phyloP scores from a whole-genome alignment of 2,888 invertebrate genomes.

The Limnephilus auricula region DNA sequence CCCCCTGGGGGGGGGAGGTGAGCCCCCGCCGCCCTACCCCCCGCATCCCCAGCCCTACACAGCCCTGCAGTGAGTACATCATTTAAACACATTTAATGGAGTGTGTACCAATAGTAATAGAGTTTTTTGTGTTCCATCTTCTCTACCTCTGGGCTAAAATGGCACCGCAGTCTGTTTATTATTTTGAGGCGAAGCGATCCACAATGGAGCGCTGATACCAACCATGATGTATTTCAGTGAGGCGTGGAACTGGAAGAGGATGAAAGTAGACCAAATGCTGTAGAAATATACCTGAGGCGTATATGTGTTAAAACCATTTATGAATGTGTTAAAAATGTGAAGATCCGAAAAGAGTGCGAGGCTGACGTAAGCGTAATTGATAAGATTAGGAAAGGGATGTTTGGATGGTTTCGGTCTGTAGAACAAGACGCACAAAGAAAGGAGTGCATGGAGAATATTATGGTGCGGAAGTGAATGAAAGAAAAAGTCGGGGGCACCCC shows the following conservation, averaged over 20 bases:
- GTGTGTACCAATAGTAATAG: background rate
- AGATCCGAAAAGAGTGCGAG: too few species aligned
- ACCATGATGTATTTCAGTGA: too few species aligned
- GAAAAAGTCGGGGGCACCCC: background rate
- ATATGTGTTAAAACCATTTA: background rate
- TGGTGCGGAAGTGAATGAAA: background rate
- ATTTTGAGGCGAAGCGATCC: too few species aligned
- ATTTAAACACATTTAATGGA: background rate
- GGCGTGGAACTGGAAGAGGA: too few species aligned
- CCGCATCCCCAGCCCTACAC: conserved; percentile 65
- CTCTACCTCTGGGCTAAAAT: background rate
- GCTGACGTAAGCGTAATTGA: background rate
- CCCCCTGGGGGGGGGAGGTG: conserved; percentile 78
- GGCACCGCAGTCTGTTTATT: too few species aligned
- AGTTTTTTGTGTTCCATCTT: background rate
- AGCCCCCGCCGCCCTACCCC: conserved; percentile 76
- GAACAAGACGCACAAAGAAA: too few species aligned
- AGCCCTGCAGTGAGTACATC: conserved; percentile 69
- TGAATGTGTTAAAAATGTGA: background rate
- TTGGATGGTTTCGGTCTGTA: too few species aligned
- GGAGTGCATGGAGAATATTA: too few species aligned
- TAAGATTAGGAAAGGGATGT: background rate
- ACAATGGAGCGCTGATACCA: too few species aligned
- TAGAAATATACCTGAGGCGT: background rate
- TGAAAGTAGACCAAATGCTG: too few species aligned